Conservation (phyloP, 2,888 invertebrate species). For the Melinaea menophilus region DNA sequence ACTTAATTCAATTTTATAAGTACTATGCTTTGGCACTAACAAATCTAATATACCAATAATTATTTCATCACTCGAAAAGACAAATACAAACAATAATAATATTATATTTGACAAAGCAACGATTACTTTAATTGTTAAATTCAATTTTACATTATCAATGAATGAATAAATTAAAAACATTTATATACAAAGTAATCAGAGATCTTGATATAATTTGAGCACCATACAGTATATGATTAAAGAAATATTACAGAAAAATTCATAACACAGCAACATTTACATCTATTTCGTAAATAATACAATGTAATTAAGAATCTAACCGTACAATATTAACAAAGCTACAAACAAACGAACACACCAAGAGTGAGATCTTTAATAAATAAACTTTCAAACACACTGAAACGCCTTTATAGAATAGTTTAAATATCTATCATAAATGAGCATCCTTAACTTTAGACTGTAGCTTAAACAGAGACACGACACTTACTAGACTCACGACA, state of each 20-base stretch:
- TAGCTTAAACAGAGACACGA: conserved; percentile 64
- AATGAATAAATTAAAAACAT: conserved; percentile 11
- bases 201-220: conserved; percentile 53
- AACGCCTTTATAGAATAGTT: conserved; percentile 35
- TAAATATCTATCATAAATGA: conserved; percentile 59
- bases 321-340: conserved; percentile 25
- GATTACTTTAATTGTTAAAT: conserved; percentile 33
- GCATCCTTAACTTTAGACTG: conserved; percentile 54
- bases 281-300: conserved; percentile 33
- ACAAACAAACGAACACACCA: conserved; percentile 4
- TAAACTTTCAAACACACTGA: conserved; percentile 44
- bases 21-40: conserved; percentile 75
- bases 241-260: conserved; percentile 24
- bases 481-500: conserved; percentile 75
- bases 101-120: conserved; percentile 39
- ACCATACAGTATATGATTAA: conserved; percentile 45
- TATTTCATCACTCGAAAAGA: conserved; percentile 47
- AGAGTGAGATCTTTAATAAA: not conserved
- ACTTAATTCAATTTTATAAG: conserved; percentile 70
- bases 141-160: conserved; percentile 16
- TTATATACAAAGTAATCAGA: conserved; percentile 29
- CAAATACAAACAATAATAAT: conserved; percentile 32
- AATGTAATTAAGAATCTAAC: conserved; percentile 12
- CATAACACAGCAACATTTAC: conserved; percentile 18
- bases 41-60: conserved; percentile 65